Evolutionary conservation across 2,797 vertebrate genomes (phyloP).

Genomic region (Anguilla megastoma): DNA sequence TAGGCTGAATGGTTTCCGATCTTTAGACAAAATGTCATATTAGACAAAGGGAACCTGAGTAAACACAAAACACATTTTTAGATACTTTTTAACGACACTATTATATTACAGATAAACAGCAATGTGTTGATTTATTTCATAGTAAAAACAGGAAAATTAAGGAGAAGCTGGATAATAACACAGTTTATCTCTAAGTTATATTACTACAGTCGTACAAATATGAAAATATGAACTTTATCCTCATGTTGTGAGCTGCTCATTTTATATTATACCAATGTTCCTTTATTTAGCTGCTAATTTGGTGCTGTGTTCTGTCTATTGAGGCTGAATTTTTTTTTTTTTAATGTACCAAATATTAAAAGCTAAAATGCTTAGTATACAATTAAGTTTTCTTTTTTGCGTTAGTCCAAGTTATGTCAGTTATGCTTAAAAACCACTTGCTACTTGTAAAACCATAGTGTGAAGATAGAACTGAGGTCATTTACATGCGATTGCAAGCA

Average conservation of each 20-base stretch:
- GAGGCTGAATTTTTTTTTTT: neutral
- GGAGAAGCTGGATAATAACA: neutral
- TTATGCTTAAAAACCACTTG: neutral
- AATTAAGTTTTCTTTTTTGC: neutral
- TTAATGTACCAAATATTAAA: neutral
- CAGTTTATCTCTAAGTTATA: neutral
- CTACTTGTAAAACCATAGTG: neutral
- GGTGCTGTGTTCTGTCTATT: neutral
- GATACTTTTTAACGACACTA: neutral
- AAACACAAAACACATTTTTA: too few relatives aligned
- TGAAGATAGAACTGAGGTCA: neutral
- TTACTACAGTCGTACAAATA: neutral
- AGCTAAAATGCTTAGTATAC: neutral
- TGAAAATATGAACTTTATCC: neutral
- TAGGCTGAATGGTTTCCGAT: too few relatives aligned
- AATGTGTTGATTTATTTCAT: neutral
- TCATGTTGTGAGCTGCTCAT: neutral
- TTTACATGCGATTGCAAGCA: neutral
- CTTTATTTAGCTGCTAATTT: constrained; percentile 1
- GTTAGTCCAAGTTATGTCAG: neutral
- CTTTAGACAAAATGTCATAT: too few relatives aligned
- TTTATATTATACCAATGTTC: neutral
- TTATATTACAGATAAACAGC: neutral
- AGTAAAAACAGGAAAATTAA: neutral
- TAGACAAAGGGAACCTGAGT: too few relatives aligned